phyloP scores from a whole-genome alignment of 2,888 invertebrate genomes.

The Caenorhabditis auriculariae region DNA sequence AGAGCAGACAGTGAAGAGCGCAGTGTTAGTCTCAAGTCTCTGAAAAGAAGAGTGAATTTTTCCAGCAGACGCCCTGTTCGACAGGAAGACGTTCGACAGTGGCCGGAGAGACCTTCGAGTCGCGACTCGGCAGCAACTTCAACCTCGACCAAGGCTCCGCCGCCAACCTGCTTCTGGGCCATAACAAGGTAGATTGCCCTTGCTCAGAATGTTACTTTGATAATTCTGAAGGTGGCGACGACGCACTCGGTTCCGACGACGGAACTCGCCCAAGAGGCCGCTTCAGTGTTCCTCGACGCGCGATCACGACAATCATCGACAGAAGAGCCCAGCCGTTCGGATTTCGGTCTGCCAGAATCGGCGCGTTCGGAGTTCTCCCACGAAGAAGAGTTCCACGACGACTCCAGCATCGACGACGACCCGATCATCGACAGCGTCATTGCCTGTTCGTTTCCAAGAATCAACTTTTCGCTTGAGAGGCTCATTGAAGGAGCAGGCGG shows the following conservation, averaged over 20 bases:
- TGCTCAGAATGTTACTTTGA: background rate
- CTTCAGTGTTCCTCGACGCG: background rate
- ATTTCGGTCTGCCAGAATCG: too few species aligned
- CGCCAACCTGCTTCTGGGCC: slow-evolving; percentile 19
- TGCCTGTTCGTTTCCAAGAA: slow-evolving; percentile 29
- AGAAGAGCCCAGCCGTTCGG: too few species aligned
- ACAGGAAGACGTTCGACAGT: slow-evolving; percentile 2
- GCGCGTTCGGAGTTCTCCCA: slow-evolving; percentile 2
- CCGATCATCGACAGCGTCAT: slow-evolving; percentile 42
- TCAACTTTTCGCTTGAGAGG: background rate
- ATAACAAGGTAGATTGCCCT: background rate
- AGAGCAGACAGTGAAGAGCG: slow-evolving; percentile 8
- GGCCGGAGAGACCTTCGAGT: slow-evolving; percentile 31
- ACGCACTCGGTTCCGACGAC: too few species aligned
- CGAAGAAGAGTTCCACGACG: slow-evolving; percentile 26
- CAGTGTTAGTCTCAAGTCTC: slow-evolving; percentile 4
- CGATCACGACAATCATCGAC: too few species aligned
- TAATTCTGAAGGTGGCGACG: too few species aligned
- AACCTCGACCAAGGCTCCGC: slow-evolving; percentile 28
- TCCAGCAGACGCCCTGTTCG: background rate
- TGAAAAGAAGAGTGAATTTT: too few species aligned
- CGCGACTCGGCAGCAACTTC: slow-evolving; percentile 37
- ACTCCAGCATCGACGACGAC: slow-evolving; percentile 18
- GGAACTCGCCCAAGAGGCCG: background rate
- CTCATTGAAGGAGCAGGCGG: background rate